phyloP scores from a whole-genome alignment of 2,113 vertebrate species.

The Seriola aureovittata region DNA sequence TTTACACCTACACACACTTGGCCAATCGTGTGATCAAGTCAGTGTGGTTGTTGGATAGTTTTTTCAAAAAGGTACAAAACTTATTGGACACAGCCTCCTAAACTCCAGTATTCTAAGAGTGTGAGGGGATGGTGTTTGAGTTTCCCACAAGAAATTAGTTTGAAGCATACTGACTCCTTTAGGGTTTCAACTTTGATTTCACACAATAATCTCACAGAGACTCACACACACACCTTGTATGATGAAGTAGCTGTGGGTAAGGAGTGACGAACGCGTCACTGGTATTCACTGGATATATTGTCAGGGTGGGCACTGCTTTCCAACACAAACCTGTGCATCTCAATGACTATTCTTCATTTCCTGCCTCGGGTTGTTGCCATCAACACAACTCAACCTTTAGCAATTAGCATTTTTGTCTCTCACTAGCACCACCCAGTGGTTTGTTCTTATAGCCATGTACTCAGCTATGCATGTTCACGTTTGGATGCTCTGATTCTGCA shows the following conservation, averaged over 20 bases:
- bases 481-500: slow-evolving; percentile 41
- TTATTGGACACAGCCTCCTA: not conserved
- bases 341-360: slow-evolving; percentile 20
- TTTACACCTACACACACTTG: not conserved
- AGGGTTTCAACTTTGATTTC: slow-evolving; percentile 11
- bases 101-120: not conserved
- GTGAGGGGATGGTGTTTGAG: not conserved
- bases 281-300: not conserved
- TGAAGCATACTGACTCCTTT: slow-evolving; percentile 35
- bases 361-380: slow-evolving; percentile 2
- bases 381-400: not conserved
- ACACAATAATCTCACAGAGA: slow-evolving; percentile 6
- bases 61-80: not conserved
- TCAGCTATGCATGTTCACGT: slow-evolving; percentile 58
- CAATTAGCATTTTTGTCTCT: not conserved
- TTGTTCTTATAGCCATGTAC: slow-evolving; percentile 24
- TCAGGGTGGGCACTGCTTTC: not conserved
- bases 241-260: not conserved
- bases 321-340: not conserved
- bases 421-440: slow-evolving; percentile 54
- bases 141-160: slow-evolving; percentile 1
- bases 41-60: not conserved
- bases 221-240: not conserved
- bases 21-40: not conserved
- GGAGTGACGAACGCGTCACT: not conserved